phyloP scores from a whole-genome alignment of 53 echinoderm and acorn worm species.

The Patiria pectinifera region DNA sequence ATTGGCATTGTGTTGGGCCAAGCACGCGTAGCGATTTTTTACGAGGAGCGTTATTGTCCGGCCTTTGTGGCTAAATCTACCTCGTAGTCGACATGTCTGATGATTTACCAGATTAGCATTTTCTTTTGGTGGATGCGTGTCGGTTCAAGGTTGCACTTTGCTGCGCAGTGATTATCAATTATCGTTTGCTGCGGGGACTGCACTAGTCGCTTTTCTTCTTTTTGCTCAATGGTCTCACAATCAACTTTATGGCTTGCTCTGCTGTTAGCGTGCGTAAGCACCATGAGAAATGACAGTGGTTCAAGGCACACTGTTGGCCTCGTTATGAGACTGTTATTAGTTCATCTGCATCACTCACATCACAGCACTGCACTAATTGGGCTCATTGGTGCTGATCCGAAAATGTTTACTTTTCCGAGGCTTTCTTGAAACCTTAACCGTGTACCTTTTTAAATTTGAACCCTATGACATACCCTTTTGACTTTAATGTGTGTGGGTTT shows the following conservation, averaged over 20 bases:
- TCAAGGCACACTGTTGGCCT: no score
- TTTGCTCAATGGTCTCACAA: not conserved
- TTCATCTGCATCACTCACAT: not conserved
- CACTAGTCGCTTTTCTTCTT: not conserved
- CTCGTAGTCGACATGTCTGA: conserved; percentile 36
- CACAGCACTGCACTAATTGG: not conserved
- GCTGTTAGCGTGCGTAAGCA: not conserved
- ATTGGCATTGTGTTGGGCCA: conserved; percentile 34
- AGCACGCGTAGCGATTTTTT: conserved; percentile 41
- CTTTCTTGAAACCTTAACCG: no score
- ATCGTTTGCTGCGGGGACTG: not conserved
- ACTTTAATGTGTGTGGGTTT: no score
- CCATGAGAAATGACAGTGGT: no score
- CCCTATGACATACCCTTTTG: no score
- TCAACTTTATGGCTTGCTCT: not conserved
- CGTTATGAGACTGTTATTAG: not conserved
- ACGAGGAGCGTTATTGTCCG: not conserved
- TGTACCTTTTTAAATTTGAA: no score
- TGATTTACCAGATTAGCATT: conserved; percentile 9
- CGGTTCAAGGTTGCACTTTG: conserved; percentile 46
- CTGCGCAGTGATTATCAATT: not conserved
- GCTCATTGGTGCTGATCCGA: not conserved
- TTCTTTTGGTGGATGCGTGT: conserved; percentile 31
- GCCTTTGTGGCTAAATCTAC: not conserved
- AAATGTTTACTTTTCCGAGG: not conserved